These are phyloP conservation scores for Pelvicachromis taeniatus DNA, from an alignment of 2,113 vertebrate species.

Conservation along the genomic window DNA sequence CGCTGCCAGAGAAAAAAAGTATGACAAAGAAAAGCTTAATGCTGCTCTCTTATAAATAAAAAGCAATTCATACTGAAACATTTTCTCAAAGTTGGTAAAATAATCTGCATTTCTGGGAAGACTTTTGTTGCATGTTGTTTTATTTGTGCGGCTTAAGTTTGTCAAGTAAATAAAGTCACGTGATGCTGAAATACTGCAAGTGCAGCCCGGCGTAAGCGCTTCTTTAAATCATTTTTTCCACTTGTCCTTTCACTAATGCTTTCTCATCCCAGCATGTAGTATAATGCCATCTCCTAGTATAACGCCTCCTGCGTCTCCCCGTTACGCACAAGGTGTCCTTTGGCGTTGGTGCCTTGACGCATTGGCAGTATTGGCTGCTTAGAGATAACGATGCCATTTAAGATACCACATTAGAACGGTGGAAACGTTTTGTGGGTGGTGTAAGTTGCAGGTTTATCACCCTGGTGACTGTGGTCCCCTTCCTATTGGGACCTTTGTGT, in stretches of 20 bases:
- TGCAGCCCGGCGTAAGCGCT: background rate
- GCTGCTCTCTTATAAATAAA: slow-evolving; percentile 5
- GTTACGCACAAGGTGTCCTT: background rate
- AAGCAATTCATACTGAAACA: background rate
- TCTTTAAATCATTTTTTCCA: background rate
- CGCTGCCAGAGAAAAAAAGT: background rate
- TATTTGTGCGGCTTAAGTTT: background rate
- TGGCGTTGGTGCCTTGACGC: background rate
- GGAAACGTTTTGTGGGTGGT: background rate
- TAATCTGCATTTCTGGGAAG: background rate
- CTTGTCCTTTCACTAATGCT: background rate
- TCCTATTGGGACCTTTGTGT: background rate
- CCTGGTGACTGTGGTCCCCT: background rate
- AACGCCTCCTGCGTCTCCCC: background rate
- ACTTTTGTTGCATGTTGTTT: background rate
- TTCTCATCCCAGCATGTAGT: background rate
- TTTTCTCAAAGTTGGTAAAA: background rate
- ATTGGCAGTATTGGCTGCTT: background rate
- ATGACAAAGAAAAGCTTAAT: background rate
- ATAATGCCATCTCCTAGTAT: background rate
- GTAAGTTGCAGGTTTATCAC: background rate
- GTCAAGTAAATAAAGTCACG: background rate
- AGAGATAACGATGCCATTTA: background rate
- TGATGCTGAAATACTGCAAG: background rate
- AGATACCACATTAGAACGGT: background rate